Percentiles rank a stretch among this genome's conserved stretches.
phyloP scores from a whole-genome alignment of 2,888 invertebrate species.

The Drosophila koepferae region DNA sequence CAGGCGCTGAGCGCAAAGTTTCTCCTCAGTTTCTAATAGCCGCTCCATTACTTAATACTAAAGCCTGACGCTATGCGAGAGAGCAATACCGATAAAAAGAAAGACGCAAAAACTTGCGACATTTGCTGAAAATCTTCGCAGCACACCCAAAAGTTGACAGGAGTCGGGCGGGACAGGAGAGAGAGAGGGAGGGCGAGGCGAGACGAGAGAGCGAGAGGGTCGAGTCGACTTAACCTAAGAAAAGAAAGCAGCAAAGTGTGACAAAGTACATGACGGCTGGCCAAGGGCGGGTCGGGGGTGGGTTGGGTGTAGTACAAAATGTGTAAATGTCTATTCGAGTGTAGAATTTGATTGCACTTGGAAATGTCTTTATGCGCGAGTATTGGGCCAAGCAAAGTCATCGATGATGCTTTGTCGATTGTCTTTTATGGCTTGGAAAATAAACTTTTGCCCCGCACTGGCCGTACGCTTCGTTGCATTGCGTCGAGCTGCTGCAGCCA shows the following conservation, averaged over 20 bases:
- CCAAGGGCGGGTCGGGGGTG: constrained; percentile 1
- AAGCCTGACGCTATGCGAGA: constrained; percentile 53
- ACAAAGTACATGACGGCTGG: constrained; percentile 59
- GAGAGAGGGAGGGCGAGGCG: background rate
- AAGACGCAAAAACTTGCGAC: constrained; percentile 57
- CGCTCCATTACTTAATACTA: constrained; percentile 73
- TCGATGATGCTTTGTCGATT: constrained; percentile 72
- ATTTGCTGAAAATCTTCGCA: constrained; percentile 53
- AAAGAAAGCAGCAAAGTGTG: constrained; percentile 64
- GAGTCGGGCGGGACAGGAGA: constrained; percentile 33
- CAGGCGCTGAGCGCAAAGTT: constrained; percentile 39
- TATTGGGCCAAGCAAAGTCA: constrained; percentile 60
- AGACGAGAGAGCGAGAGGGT: background rate
- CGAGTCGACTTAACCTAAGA: constrained; percentile 32
- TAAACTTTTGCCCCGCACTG: constrained; percentile 70
- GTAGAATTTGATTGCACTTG: constrained; percentile 83
- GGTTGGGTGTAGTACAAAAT: constrained; percentile 17
- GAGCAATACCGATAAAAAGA: constrained; percentile 48
- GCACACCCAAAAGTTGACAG: constrained; percentile 66
- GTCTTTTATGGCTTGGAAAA: constrained; percentile 82
- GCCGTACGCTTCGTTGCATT: constrained; percentile 66
- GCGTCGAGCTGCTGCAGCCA: constrained; percentile 37
- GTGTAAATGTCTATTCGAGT: constrained; percentile 77
- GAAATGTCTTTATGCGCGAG: constrained; percentile 77
- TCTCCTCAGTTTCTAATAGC: constrained; percentile 54